phyloP scores from a whole-genome alignment of 2,888 invertebrate species.

The Onthophagus sagittarius region DNA sequence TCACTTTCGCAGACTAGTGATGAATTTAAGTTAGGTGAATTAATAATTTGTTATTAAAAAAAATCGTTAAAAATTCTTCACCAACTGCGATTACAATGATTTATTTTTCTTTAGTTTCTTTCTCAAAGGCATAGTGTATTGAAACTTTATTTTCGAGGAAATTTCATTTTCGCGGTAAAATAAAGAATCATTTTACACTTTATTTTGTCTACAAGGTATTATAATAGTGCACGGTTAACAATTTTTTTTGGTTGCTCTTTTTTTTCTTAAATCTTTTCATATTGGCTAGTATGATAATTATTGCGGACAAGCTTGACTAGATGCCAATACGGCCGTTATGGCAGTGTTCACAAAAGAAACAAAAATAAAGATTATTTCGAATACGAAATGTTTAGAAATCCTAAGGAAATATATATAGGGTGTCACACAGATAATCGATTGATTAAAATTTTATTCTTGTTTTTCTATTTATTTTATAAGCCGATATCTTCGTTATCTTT shows the following conservation, averaged over 20 bases:
- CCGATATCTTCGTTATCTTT: no score
- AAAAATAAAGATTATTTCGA: neutral
- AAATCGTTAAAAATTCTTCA: no score
- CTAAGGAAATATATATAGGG: neutral
- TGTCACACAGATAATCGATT: neutral
- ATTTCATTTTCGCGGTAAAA: neutral
- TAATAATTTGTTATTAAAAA: no score
- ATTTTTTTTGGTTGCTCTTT: conserved; percentile 13
- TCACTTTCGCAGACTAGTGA: no score
- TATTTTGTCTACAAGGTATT: conserved; percentile 4
- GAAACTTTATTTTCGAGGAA: conserved; percentile 18
- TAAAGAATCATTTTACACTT: neutral
- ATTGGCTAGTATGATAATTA: conserved; percentile 18
- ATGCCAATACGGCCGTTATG: conserved; percentile 33
- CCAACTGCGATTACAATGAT: neutral
- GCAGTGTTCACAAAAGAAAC: conserved; percentile 31
- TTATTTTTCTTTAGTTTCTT: neutral
- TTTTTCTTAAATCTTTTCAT: conserved; percentile 10
- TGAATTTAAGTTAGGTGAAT: no score
- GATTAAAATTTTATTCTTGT: no score
- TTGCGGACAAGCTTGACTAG: conserved; percentile 32
- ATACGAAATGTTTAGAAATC: neutral
- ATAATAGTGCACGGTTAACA: conserved; percentile 22
- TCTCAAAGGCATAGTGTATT: conserved; percentile 17
- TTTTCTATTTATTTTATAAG: no score